Evolutionary conservation across 2,113 vertebrate species (phyloP).

Genomic region (Grus americana): DNA sequence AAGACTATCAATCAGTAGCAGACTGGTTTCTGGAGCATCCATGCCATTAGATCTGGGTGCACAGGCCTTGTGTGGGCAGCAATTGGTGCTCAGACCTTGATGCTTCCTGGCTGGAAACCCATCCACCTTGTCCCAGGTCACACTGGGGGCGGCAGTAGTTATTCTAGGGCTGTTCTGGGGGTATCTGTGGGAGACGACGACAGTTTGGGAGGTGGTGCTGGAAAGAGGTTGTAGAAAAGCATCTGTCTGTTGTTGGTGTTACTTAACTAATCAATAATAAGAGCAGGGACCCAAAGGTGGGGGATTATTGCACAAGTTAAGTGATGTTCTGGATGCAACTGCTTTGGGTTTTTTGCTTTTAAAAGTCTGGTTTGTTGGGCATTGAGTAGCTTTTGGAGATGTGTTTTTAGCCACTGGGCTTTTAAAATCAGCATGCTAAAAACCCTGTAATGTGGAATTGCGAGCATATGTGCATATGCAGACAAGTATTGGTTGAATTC

Average conservation of each 20-base stretch:
- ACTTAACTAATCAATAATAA: background rate
- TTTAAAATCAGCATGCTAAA: background rate
- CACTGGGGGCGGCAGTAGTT: background rate
- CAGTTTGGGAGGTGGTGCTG: background rate
- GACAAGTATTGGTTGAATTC: background rate
- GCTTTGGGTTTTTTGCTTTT: background rate
- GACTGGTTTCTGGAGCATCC: background rate
- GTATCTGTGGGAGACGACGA: background rate
- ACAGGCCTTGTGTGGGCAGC: background rate
- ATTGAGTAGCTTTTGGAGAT: background rate
- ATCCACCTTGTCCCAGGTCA: accelerated
- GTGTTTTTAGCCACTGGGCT: background rate
- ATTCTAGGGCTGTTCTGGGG: background rate
- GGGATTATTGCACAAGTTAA: background rate
- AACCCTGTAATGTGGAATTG: background rate
- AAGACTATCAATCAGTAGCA: background rate
- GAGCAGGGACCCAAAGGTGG: background rate
- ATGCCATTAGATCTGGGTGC: background rate
- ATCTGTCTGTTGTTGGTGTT: background rate
- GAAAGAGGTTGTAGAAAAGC: background rate
- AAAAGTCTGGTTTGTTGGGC: background rate
- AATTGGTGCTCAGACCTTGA: accelerated
- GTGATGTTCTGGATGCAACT: background rate
- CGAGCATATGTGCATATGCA: background rate
- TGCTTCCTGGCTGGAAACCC: background rate